Conservation (phyloP, 2,797 vertebrate species). For the Manis crassicaudata region DNA sequence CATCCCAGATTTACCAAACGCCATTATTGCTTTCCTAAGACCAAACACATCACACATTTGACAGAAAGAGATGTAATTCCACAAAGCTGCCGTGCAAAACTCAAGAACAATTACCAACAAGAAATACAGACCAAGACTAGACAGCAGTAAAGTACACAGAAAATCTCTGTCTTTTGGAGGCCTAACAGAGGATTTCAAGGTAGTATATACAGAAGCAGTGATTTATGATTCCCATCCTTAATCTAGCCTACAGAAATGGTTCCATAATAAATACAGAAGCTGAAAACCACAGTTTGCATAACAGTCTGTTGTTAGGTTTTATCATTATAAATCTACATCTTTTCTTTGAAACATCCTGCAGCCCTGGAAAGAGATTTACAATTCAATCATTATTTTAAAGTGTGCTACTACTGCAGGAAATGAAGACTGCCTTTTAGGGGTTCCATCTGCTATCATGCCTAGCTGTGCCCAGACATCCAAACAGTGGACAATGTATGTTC, state of each 20-base stretch:
- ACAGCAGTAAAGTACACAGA: not conserved
- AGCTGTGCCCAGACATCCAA: not conserved
- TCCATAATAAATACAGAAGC: not conserved
- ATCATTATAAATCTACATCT: not conserved
- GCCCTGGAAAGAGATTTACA: not conserved
- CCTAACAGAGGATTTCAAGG: not conserved
- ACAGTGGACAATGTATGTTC: accelerated
- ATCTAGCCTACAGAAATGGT: not conserved
- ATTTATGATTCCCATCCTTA: not conserved
- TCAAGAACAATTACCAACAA: not conserved
- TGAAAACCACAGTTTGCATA: not conserved
- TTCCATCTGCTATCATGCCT: not conserved
- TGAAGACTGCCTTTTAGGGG: not conserved
- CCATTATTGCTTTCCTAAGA: not conserved
- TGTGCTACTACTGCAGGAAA: not conserved
- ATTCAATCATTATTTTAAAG: not conserved
- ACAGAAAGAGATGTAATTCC: not conserved
- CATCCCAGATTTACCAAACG: not conserved
- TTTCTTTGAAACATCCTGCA: not conserved
- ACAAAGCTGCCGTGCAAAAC: not conserved
- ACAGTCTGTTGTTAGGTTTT: not conserved
- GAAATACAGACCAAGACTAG: not conserved
- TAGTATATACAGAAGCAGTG: not conserved
- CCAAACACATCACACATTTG: not conserved
- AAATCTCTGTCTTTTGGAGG: not conserved